These are phyloP conservation scores for Trichechus manatus DNA, from an alignment of 2,113 vertebrate species.

Conservation along the genomic window DNA sequence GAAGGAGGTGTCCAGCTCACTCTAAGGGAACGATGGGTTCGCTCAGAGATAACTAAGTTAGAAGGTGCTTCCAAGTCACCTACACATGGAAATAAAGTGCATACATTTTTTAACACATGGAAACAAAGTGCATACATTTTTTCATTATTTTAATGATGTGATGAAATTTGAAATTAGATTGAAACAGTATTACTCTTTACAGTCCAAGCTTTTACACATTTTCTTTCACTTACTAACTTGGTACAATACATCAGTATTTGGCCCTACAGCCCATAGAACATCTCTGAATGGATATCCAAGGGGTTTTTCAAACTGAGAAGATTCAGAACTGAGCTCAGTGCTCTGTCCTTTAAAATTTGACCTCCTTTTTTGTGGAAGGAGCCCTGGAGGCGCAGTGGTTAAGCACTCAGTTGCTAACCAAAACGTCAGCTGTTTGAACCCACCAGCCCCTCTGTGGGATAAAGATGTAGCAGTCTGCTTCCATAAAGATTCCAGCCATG, in stretches of 20 bases:
- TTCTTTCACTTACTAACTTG: neutral
- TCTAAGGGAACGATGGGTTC: constrained; percentile 94
- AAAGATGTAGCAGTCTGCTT: neutral
- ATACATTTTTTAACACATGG: neutral
- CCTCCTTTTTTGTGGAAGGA: neutral
- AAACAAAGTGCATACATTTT: constrained; percentile 38
- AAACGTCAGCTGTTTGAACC: neutral
- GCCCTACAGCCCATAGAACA: neutral
- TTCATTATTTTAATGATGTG: neutral
- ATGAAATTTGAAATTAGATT: neutral
- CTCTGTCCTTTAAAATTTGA: neutral
- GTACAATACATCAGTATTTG: neutral
- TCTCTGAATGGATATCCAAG: neutral
- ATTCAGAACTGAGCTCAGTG: neutral
- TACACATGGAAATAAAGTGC: constrained; percentile 70
- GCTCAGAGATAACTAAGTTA: constrained; percentile 94
- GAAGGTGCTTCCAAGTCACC: constrained; percentile 90
- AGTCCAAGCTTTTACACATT: neutral
- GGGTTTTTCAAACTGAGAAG: neutral
- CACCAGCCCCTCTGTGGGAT: neutral
- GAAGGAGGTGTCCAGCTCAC: constrained; percentile 93
- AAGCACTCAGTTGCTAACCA: neutral
- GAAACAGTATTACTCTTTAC: neutral
- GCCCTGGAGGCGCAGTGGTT: neutral
- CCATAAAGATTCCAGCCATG: no score